Percentiles rank a stretch among this genome's conserved stretches.
These are phyloP conservation scores for Nephrotoma guestfalica DNA, from an alignment of 2,888 invertebrate species.

Conservation along the genomic window DNA sequence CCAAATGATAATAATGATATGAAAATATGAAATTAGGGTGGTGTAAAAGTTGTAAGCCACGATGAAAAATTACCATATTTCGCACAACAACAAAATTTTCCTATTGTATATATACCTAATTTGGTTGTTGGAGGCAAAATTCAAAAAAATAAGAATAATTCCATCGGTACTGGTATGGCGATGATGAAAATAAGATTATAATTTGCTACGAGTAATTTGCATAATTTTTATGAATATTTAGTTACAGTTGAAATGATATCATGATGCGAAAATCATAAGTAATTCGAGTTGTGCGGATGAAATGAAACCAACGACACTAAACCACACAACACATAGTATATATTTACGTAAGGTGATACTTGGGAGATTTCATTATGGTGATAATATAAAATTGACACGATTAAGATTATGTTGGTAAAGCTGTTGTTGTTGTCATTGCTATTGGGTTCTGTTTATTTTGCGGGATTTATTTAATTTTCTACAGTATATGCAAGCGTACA, in stretches of 20 bases:
- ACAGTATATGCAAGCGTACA: background rate
- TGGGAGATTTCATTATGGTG: background rate
- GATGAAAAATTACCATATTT: background rate
- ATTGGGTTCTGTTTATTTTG: background rate
- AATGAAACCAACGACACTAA: background rate
- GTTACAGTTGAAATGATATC: background rate
- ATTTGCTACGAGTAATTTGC: background rate
- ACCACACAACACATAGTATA: background rate
- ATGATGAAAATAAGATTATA: background rate
- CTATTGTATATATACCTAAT: too few relatives aligned
- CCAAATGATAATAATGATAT: background rate
- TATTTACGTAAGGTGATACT: background rate
- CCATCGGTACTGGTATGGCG: background rate
- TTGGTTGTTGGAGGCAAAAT: background rate
- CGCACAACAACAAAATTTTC: background rate
- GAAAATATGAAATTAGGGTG: background rate
- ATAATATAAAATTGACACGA: background rate
- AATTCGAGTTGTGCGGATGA: background rate
- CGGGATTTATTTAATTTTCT: background rate
- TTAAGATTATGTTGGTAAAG: background rate
- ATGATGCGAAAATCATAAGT: background rate
- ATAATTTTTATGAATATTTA: background rate
- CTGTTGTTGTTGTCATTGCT: background rate
- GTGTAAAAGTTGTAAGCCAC: background rate
- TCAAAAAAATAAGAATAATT: background rate